Evolutionary conservation across 2,797 vertebrate genomes (phyloP), one percentile per base, ranked within the genome.

Genomic region (Argyrosomus regius): DNA sequence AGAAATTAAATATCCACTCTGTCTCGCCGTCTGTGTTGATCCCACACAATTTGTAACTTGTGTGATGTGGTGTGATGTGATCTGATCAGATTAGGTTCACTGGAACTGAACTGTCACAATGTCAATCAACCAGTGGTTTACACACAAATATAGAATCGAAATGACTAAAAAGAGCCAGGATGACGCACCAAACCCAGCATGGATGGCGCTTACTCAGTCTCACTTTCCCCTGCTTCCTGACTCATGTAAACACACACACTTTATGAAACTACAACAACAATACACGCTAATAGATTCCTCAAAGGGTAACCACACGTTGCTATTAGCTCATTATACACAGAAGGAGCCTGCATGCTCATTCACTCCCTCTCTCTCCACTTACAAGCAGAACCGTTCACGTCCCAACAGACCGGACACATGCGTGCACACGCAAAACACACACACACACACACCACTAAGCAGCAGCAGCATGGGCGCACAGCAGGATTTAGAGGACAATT

Each of bases 401-500:
- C 89, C 87, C 84, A 85, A 75, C 71, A 86, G 87, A 84, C 75
- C 46, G 22, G 59, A 89, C 81, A 76, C 54, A 74, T 31, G 26
- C 69, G 39, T 39, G 79, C 58, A 52, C 17, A 73, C 46, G 46
- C 64, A 77, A 64, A 68, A 53, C 57, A 72, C 17, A 81, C 50
- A 72, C 59, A 45, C 6, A 31, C 68, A 78, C 75, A 83, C 67
- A 31, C 77, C 77, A 91, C 90, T 90, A 87, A 76, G 86, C 72
- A 90, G 74, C 72, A 90, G 74, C 88, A 92, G 87, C 88, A 87
- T 84, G 90, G 77, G 84, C 18, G 26, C 91, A 77, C 93, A 90
- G 93, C 88, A 87, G 91, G 90, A 94, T 90, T 92, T 89, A 92
- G 91, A 91, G 90, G 86, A 91, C 93, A 93, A 94, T 93, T 92